Percentiles rank a stretch among this genome's conserved stretches.
Evolutionary conservation across 2,888 invertebrate genomes (phyloP).

Genomic region (Agrochola macilenta): DNA sequence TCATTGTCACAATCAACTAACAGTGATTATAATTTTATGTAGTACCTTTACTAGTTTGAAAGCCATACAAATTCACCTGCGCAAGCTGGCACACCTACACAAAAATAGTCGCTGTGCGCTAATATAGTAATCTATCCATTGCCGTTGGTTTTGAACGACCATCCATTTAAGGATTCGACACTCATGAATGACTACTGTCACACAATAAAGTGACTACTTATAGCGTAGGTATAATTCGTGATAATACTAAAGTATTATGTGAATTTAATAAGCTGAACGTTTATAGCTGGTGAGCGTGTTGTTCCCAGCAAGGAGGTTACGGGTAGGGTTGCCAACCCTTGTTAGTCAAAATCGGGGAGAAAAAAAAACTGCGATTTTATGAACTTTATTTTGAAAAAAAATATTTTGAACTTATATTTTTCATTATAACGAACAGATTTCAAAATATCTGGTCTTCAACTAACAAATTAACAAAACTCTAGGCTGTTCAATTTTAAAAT

Average conservation of each 20-base stretch:
- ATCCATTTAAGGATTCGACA: conserved; percentile 11
- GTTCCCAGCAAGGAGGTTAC: neutral
- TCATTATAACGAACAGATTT: too few species aligned
- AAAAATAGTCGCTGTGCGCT: conserved; percentile 20
- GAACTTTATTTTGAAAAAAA: too few species aligned
- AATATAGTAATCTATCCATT: conserved; percentile 22
- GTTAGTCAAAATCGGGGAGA: too few species aligned
- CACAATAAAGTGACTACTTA: neutral
- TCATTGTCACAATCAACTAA: neutral
- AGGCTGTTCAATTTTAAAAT: too few species aligned
- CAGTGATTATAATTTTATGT: neutral
- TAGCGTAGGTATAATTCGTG: neutral
- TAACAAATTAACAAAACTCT: too few species aligned
- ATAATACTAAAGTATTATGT: neutral
- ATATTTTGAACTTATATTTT: too few species aligned
- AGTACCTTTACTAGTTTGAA: neutral
- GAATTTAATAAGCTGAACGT: neutral
- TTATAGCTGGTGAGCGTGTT: neutral
- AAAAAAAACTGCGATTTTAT: too few species aligned
- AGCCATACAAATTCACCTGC: conserved; percentile 23
- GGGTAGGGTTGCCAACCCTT: too few species aligned
- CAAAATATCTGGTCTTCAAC: too few species aligned
- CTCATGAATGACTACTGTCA: conserved; percentile 32
- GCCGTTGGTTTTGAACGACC: neutral
- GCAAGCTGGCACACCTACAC: conserved; percentile 3